A percentile compares a stretch with the other conserved stretches of the same genome.
These are phyloP conservation scores for Hydractinia echinata DNA, from an alignment of 30 jellyfish, hydroid and myxozoan species.

Conservation along the genomic window DNA sequence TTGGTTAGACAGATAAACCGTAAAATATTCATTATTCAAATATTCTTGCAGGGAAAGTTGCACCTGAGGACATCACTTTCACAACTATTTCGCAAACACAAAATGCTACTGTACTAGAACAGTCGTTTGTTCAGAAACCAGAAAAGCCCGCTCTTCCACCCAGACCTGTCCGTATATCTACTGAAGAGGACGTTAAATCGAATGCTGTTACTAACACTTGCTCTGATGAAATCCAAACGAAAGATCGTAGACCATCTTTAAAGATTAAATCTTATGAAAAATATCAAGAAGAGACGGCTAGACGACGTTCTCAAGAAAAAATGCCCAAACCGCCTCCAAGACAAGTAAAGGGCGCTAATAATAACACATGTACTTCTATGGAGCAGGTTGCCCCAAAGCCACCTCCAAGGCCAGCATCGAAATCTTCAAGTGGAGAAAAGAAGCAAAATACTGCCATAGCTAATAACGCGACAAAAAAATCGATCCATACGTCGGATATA, in stretches of 20 bases:
- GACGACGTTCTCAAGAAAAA: background rate
- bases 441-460: background rate
- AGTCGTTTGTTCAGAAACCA: background rate
- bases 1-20: too few species aligned
- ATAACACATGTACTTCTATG: background rate
- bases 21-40: too few species aligned
- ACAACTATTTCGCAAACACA: too few species aligned
- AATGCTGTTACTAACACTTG: too few species aligned
- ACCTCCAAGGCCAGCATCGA: slow-evolving; percentile 14
- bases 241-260: slow-evolving; percentile 16
- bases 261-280: slow-evolving; percentile 16
- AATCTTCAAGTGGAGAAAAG: background rate
- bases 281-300: slow-evolving; percentile 21
- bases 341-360: background rate
- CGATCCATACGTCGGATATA: background rate
- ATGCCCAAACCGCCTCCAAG: background rate
- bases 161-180: too few species aligned
- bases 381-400: slow-evolving; percentile 4
- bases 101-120: background rate
- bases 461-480: background rate
- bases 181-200: too few species aligned
- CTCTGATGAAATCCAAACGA: background rate
- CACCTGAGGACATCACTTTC: too few species aligned
- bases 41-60: too few species aligned
- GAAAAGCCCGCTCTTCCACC: slow-evolving; percentile 1